Conservation (phyloP, 2,888 invertebrate species). For the Microctonus brassicae region DNA sequence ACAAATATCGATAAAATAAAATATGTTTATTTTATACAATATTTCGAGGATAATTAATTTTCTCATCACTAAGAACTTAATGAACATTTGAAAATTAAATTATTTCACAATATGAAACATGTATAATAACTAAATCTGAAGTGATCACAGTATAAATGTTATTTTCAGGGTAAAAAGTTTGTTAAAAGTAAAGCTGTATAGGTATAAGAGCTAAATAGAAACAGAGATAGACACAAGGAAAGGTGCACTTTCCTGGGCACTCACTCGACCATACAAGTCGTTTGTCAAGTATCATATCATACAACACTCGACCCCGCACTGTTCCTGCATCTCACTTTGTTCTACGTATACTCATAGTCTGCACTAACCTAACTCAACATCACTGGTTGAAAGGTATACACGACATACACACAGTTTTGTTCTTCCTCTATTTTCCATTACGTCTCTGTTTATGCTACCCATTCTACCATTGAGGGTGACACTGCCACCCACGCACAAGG, state of each 20-base stretch:
- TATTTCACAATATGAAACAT: neutral
- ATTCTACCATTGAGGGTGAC: slow-evolving; percentile 42
- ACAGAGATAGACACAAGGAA: neutral
- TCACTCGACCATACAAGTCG: slow-evolving; percentile 51
- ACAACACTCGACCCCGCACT: slow-evolving; percentile 58
- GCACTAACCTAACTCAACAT: slow-evolving; percentile 11
- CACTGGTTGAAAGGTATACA: slow-evolving; percentile 5
- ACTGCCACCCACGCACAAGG: slow-evolving; percentile 45
- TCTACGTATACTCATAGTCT: neutral
- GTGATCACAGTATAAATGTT: slow-evolving; percentile 24
- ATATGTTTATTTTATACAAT: too few relatives aligned
- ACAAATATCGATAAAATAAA: too few relatives aligned
- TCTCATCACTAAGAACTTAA: too few relatives aligned
- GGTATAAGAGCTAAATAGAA: neutral
- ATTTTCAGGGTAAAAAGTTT: slow-evolving; percentile 46
- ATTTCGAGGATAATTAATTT: too few relatives aligned
- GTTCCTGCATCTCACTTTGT: slow-evolving; percentile 22
- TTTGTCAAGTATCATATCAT: slow-evolving; percentile 60
- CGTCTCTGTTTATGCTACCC: neutral
- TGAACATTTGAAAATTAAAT: neutral
- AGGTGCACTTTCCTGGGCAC: slow-evolving; percentile 31
- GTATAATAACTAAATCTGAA: neutral
- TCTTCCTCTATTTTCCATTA: neutral
- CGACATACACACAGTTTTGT: neutral
- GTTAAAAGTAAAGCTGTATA: too few relatives aligned